Evolutionary conservation across 2,888 invertebrate species (phyloP).

Genomic region (Himalopsyche anomala): DNA sequence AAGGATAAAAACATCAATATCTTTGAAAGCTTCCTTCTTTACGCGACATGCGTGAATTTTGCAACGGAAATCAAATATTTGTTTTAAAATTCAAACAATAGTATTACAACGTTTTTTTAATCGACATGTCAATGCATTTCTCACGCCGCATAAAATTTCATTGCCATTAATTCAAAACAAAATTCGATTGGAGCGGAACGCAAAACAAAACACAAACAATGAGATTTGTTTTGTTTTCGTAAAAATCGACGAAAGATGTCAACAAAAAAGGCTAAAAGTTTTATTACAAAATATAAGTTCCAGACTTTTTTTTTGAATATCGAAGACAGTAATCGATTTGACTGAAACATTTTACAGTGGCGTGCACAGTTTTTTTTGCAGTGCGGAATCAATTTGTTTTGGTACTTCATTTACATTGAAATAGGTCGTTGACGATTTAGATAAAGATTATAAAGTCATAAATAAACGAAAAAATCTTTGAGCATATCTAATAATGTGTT

Average conservation of each 20-base stretch:
- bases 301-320: not conserved
- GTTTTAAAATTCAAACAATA: not conserved
- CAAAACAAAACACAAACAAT: not conserved
- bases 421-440: no score
- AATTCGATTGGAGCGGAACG: not conserved
- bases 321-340: not conserved
- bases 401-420: no score
- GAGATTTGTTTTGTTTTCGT: not conserved
- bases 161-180: not conserved
- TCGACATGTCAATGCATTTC: not conserved
- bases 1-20: no score
- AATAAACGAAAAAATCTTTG: no score
- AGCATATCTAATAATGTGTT: no score
- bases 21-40: not conserved
- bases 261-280: not conserved
- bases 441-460: no score
- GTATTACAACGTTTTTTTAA: not conserved
- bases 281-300: not conserved
- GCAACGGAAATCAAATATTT: conserved; percentile 3
- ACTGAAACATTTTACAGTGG: not conserved
- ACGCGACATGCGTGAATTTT: not conserved
- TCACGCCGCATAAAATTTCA: conserved; percentile 1
- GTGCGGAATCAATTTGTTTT: no score
- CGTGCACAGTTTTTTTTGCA: not conserved
- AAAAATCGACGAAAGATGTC: not conserved